Conservation (phyloP, 2,797 vertebrate genomes). For the Sebastes variabilis region DNA sequence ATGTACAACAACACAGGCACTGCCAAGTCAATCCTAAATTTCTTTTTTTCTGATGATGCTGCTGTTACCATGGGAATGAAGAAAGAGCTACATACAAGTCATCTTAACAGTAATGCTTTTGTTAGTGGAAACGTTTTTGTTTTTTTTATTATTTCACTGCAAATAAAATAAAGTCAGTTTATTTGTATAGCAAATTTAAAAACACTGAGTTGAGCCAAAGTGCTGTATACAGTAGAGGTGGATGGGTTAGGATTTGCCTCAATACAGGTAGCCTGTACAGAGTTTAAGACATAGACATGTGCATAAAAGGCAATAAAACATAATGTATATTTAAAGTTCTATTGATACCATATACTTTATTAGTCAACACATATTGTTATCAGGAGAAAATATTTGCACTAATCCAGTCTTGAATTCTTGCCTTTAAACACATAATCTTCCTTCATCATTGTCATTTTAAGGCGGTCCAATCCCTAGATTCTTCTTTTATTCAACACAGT, state of each 20-base stretch:
- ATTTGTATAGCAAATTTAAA: too few species aligned
- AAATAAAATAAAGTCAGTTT: background rate
- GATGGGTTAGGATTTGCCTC: too few species aligned
- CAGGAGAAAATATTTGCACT: background rate
- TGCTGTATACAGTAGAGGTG: too few species aligned
- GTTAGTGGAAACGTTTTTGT: background rate
- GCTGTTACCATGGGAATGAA: background rate
- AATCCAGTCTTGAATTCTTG: background rate
- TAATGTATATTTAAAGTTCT: background rate
- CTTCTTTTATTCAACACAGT: background rate
- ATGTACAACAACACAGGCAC: background rate
- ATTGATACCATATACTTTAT: background rate
- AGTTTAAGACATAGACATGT: too few species aligned
- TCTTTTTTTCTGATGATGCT: background rate
- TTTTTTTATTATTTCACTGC: background rate
- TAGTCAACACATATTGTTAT: background rate
- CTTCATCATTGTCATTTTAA: background rate
- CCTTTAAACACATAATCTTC: background rate
- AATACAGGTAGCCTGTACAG: too few species aligned
- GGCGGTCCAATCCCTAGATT: background rate
- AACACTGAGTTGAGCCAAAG: too few species aligned
- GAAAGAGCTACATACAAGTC: background rate
- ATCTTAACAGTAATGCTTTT: background rate
- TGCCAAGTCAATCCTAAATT: constrained; percentile 24
- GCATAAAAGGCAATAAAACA: too few species aligned